Conservation (phyloP, 2,888 invertebrate genomes). For the Disparrhopalites patrizii region DNA sequence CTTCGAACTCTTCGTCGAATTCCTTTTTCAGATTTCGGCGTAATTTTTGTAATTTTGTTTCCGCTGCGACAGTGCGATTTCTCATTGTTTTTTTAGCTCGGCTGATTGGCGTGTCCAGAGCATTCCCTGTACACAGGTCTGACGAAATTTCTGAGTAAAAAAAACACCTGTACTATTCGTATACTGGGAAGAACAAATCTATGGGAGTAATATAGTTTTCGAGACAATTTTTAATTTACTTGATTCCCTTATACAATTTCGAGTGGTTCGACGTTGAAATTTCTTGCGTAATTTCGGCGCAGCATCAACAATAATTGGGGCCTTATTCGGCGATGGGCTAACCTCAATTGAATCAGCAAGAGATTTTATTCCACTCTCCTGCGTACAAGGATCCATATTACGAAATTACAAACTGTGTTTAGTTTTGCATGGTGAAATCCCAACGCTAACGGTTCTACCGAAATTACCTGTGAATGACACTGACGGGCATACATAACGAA, state of each 20-base stretch:
- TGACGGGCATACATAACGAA: conserved; percentile 9
- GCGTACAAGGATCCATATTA: too few relatives aligned
- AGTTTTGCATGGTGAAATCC: too few relatives aligned
- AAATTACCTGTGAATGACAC: conserved; percentile 11
- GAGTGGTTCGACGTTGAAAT: conserved; percentile 15
- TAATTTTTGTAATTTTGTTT: conserved; percentile 15
- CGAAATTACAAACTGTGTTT: too few relatives aligned
- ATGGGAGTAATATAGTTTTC: too few relatives aligned
- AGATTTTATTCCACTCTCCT: too few relatives aligned
- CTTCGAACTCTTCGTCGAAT: conserved; percentile 22
- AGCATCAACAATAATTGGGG: conserved; percentile 16
- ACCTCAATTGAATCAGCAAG: conserved; percentile 15
- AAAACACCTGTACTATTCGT: too few relatives aligned
- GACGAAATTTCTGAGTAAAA: background rate
- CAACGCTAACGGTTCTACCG: too few relatives aligned
- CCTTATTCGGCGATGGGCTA: conserved; percentile 6
- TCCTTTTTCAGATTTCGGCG: conserved; percentile 21
- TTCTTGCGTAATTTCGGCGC: conserved; percentile 18
- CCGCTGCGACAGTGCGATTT: background rate
- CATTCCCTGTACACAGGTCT: conserved; percentile 11
- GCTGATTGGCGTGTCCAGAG: background rate
- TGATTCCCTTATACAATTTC: background rate
- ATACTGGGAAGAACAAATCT: too few relatives aligned
- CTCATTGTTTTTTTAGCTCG: background rate
- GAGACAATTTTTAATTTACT: too few relatives aligned